Evolutionary conservation across 2,797 vertebrate species (phyloP).

Genomic region (Micrastur ruficollis): DNA sequence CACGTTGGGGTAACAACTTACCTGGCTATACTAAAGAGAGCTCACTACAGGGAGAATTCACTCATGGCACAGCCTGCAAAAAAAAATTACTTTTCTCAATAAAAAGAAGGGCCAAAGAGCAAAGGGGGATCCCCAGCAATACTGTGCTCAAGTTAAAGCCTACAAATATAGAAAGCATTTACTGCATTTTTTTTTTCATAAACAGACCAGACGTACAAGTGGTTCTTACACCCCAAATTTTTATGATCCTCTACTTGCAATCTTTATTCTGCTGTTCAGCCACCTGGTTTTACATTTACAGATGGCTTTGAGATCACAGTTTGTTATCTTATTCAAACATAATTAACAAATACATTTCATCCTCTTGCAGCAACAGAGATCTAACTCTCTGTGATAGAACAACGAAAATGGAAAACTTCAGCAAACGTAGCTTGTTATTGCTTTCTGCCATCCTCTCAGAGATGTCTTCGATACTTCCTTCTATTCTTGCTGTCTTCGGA

Average conservation of each 20-base stretch:
- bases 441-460: not conserved
- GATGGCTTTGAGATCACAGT: constrained; percentile 56
- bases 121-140: not conserved
- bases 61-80: not conserved
- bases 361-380: constrained; percentile 37
- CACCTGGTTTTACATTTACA: constrained; percentile 54
- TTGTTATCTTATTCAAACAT: constrained; percentile 54
- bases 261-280: constrained; percentile 25
- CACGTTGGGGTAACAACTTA: not conserved
- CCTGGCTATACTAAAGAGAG: not conserved
- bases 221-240: constrained; percentile 9
- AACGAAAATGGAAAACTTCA: constrained; percentile 7
- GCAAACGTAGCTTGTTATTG: not conserved
- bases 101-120: not conserved
- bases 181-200: not conserved
- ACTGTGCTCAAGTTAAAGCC: not conserved
- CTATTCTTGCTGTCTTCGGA: not conserved
- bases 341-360: constrained; percentile 58
- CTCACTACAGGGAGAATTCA: not conserved
- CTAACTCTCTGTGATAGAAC: not conserved
- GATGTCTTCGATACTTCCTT: not conserved
- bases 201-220: not conserved
- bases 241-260: not conserved
- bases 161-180: not conserved
- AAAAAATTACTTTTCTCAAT: not conserved